These are phyloP conservation scores for Oegoconia quadripuncta DNA, from an alignment of 2,888 invertebrate genomes.

Conservation along the genomic window DNA sequence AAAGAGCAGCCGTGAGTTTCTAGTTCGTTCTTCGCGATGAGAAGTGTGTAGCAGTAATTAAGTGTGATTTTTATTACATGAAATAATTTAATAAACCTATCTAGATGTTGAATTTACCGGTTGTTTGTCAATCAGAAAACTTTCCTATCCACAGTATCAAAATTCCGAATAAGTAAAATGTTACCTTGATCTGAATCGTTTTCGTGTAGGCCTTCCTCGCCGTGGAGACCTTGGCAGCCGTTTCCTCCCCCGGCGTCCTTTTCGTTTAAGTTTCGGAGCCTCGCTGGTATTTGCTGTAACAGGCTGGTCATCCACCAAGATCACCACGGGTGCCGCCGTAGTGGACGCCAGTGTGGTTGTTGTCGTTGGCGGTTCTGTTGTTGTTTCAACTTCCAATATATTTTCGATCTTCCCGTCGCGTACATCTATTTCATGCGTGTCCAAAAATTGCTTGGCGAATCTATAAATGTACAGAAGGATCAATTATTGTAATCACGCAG, in stretches of 20 bases:
- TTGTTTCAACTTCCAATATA: conserved; percentile 51
- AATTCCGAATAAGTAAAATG: neutral
- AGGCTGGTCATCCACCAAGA: conserved; percentile 70
- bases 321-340: conserved; percentile 60
- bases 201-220: conserved; percentile 65
- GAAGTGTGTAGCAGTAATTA: too few relatives aligned
- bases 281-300: conserved; percentile 48
- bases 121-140: too few relatives aligned
- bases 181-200: conserved; percentile 70
- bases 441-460: conserved; percentile 86
- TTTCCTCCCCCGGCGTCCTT: conserved; percentile 58
- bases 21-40: too few relatives aligned
- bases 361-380: conserved; percentile 48
- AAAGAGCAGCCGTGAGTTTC: too few relatives aligned
- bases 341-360: conserved; percentile 48
- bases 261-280: conserved; percentile 47
- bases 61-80: too few relatives aligned
- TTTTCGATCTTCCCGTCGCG: conserved; percentile 63
- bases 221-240: conserved; percentile 64
- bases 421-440: conserved; percentile 79
- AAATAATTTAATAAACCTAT: too few relatives aligned
- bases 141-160: too few relatives aligned
- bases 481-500: too few relatives aligned
- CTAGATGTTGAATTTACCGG: too few relatives aligned
- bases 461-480: conserved; percentile 45